phyloP scores from a whole-genome alignment of 1,140 invertebrate genomes.

The Magallana angulata region DNA sequence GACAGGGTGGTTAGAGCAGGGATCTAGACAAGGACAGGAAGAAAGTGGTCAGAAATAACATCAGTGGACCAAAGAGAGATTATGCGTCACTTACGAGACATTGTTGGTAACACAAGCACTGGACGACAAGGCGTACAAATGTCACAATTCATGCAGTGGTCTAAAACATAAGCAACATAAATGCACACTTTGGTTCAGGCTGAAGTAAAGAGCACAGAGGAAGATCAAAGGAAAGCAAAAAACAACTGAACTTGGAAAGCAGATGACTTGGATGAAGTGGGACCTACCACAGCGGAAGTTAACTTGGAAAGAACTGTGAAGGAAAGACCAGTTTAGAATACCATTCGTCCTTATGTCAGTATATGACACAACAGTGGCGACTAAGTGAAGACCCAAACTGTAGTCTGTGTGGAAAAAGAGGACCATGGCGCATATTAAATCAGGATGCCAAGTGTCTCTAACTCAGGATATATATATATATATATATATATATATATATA shows the following conservation, averaged over 20 bases:
- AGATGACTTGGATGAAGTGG: not conserved
- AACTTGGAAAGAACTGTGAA: not conserved
- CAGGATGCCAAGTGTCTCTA: too few species aligned
- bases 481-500: too few species aligned
- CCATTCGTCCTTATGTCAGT: not conserved
- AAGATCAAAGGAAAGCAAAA: not conserved
- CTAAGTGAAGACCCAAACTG: too few species aligned
- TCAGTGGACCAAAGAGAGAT: slow-evolving; percentile 37
- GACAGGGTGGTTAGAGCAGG: slow-evolving; percentile 39
- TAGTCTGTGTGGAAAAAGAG: too few species aligned
- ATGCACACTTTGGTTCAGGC: not conserved
- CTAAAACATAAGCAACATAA: not conserved
- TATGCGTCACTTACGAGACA: slow-evolving; percentile 18
- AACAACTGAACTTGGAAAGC: not conserved
- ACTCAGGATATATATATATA: too few species aligned
- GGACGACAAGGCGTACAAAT: slow-evolving; percentile 36
- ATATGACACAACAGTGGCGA: not conserved
- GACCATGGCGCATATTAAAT: too few species aligned
- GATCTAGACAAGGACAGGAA: slow-evolving; percentile 45
- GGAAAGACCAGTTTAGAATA: not conserved
- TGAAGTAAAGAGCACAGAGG: not conserved
- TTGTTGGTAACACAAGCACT: slow-evolving; percentile 33
- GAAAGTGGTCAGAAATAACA: slow-evolving; percentile 44
- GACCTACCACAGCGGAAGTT: not conserved
- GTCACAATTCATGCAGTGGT: not conserved